A percentile compares a stretch with the other conserved stretches of the same genome.
These are phyloP conservation scores for Odontothrips loti DNA, from an alignment of 2,888 invertebrate species.

Conservation along the genomic window DNA sequence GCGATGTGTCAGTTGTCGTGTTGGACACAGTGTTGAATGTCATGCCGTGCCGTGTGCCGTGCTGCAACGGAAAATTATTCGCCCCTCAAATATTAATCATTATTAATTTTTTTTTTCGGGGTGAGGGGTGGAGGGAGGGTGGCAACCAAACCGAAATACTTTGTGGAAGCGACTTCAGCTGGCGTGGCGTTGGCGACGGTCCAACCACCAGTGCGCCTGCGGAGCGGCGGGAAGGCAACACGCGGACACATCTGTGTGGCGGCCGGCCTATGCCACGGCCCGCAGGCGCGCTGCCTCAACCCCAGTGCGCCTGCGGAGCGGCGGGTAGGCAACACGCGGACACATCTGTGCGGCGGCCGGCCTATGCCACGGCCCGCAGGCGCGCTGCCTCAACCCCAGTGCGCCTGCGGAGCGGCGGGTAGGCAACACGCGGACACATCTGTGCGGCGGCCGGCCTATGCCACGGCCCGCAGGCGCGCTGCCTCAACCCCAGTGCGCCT, in stretches of 20 bases:
- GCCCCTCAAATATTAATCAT: too few species aligned
- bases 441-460: not conserved
- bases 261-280: not conserved
- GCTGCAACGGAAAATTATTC: too few species aligned
- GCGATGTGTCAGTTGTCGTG: slow-evolving; percentile 4
- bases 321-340: not conserved
- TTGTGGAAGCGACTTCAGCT: too few species aligned
- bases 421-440: not conserved
- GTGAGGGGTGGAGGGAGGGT: too few species aligned
- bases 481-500: not conserved
- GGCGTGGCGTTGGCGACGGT: too few species aligned
- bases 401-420: not conserved
- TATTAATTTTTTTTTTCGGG: too few species aligned
- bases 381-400: not conserved
- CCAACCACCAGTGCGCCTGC: not conserved
- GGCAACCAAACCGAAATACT: too few species aligned
- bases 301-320: not conserved
- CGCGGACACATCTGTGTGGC: not conserved
- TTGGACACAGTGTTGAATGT: slow-evolving; percentile 18
- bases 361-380: not conserved
- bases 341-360: not conserved
- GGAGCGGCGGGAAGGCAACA: not conserved
- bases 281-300: not conserved
- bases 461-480: not conserved
- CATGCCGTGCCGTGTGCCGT: not conserved